Percentiles rank a stretch among this genome's conserved stretches.
These are phyloP conservation scores for Drosophila birchii DNA, from an alignment of 2,888 invertebrate genomes.

Conservation along the genomic window DNA sequence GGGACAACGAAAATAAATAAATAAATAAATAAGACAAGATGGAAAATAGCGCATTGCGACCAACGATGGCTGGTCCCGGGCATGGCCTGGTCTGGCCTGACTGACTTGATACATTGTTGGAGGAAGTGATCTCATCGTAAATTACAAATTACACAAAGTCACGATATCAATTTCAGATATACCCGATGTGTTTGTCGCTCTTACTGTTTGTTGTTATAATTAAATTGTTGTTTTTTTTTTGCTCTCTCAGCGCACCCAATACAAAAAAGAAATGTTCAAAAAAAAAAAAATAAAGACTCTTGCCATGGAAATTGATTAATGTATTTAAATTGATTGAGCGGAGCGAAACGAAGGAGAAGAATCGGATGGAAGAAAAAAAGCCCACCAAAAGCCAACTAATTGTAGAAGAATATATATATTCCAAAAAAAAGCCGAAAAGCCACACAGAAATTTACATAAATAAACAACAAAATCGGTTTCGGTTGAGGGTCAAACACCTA, in stretches of 20 bases:
- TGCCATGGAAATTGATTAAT: constrained; percentile 76
- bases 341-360: constrained; percentile 26
- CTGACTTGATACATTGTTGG: constrained; percentile 63
- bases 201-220: constrained; percentile 76
- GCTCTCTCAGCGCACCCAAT: constrained; percentile 38
- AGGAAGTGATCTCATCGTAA: constrained; percentile 83
- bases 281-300: constrained; percentile 33
- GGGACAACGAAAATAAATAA: constrained; percentile 44
- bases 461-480: constrained; percentile 43
- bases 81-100: constrained; percentile 26
- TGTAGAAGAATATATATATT: constrained; percentile 59
- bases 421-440: constrained; percentile 25
- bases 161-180: constrained; percentile 81
- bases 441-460: constrained; percentile 68
- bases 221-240: constrained; percentile 70
- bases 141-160: constrained; percentile 82
- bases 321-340: constrained; percentile 66
- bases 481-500: constrained; percentile 76
- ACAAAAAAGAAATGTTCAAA: constrained; percentile 41
- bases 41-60: constrained; percentile 53
- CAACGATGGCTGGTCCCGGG: constrained; percentile 26
- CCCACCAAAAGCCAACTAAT: constrained; percentile 52
- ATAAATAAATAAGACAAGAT: constrained; percentile 18
- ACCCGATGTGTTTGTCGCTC: constrained; percentile 55
- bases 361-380: constrained; percentile 22